Percentiles rank a stretch among this genome's conserved stretches.
Evolutionary conservation across 2,888 invertebrate species (phyloP).

Genomic region (Metacarcinus magister): DNA sequence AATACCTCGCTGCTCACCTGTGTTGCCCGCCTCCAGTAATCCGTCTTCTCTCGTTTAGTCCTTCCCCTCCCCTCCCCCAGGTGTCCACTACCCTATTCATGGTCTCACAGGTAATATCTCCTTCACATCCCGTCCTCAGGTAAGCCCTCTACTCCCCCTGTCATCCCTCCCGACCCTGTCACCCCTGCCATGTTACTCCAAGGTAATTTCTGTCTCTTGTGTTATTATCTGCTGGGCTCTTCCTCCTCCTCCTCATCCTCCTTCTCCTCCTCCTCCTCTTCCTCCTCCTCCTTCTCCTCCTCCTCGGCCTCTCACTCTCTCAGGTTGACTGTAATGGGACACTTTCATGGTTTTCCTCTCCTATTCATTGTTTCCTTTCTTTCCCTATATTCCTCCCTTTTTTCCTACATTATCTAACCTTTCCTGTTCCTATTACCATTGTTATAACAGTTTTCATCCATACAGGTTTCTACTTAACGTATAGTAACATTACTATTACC

Average conservation of each 20-base stretch:
- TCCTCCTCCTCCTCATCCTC: background rate
- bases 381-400: too few relatives aligned
- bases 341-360: too few relatives aligned
- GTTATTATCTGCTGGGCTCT: background rate
- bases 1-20: background rate
- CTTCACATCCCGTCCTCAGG: background rate
- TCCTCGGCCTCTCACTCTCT: too few relatives aligned
- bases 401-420: too few relatives aligned
- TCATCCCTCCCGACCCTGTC: too few relatives aligned
- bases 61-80: background rate
- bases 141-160: background rate
- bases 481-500: too few relatives aligned
- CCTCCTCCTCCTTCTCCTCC: background rate
- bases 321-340: background rate
- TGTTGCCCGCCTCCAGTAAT: background rate
- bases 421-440: too few relatives aligned
- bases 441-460: too few relatives aligned
- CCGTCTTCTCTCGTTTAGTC: background rate
- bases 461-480: too few relatives aligned
- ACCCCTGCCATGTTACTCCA: background rate
- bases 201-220: background rate
- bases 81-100: background rate
- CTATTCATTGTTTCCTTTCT: too few relatives aligned
- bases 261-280: background rate
- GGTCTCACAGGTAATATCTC: background rate